These are phyloP conservation scores for Poeciliopsis paucimaculata DNA, from an alignment of 2,797 vertebrate species.

Conservation along the genomic window DNA sequence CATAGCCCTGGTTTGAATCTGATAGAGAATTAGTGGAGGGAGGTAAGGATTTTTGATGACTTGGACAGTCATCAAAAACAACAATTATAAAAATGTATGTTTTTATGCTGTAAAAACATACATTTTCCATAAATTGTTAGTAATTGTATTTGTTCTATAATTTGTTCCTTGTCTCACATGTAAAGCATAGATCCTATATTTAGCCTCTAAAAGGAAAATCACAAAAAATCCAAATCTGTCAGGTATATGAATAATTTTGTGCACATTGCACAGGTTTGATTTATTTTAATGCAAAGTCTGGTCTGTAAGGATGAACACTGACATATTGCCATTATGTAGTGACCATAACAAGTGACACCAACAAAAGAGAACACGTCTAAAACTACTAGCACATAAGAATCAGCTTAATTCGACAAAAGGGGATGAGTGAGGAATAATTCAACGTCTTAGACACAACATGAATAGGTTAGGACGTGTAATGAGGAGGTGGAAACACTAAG, in stretches of 20 bases:
- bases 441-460: slow-evolving; percentile 61
- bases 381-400: slow-evolving; percentile 61
- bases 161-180: not conserved
- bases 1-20: not conserved
- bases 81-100: not conserved
- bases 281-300: not conserved
- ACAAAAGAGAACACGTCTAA: slow-evolving; percentile 34
- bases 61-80: not conserved
- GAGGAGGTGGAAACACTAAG: slow-evolving; percentile 80
- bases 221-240: not conserved
- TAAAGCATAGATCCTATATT: not conserved
- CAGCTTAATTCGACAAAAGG: slow-evolving; percentile 52
- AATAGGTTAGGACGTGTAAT: slow-evolving; percentile 76
- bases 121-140: not conserved
- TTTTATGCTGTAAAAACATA: not conserved
- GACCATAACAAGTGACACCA: slow-evolving; percentile 16
- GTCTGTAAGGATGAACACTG: not conserved
- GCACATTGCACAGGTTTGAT: not conserved
- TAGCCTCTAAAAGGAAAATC: not conserved
- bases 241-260: not conserved
- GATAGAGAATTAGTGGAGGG: not conserved
- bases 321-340: not conserved
- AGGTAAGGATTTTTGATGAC: not conserved
- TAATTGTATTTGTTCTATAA: not conserved
- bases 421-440: slow-evolving; percentile 66